Evolutionary conservation across 64 coral and sea anemone genomes (phyloP).

Genomic region (Astreopora myriophthalma): DNA sequence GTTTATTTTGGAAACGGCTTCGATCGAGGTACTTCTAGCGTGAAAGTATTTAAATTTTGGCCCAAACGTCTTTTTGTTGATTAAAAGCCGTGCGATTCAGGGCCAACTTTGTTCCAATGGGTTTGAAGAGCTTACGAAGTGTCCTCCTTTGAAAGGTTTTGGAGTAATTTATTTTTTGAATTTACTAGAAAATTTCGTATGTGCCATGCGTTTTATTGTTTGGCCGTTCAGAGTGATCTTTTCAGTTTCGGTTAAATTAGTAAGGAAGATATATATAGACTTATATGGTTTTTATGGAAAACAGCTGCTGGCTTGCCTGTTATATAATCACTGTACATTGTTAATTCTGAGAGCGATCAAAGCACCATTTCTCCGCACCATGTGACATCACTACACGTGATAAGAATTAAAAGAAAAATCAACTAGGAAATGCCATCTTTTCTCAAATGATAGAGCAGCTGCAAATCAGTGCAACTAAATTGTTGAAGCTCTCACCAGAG

Average conservation of each 20-base stretch:
- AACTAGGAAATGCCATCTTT: not conserved
- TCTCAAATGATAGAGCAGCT: not conserved
- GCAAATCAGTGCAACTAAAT: no score
- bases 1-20: constrained; percentile 26
- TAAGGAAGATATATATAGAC: not conserved
- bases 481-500: not conserved
- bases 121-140: not conserved
- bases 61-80: not conserved
- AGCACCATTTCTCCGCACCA: not conserved
- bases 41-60: not conserved
- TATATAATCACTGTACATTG: not conserved
- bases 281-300: no score
- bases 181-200: not conserved
- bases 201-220: not conserved
- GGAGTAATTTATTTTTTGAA: constrained; percentile 15
- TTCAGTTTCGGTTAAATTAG: not conserved
- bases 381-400: not conserved
- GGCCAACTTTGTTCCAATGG: not conserved
- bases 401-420: not conserved
- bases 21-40: not conserved
- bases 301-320: no score
- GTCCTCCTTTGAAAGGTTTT: not conserved
- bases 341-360: not conserved
- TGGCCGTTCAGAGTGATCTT: not conserved
- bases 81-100: not conserved